These are phyloP conservation scores for Phrynocephalus forsythii DNA, from an alignment of 2,797 vertebrate species.

Conservation along the genomic window DNA sequence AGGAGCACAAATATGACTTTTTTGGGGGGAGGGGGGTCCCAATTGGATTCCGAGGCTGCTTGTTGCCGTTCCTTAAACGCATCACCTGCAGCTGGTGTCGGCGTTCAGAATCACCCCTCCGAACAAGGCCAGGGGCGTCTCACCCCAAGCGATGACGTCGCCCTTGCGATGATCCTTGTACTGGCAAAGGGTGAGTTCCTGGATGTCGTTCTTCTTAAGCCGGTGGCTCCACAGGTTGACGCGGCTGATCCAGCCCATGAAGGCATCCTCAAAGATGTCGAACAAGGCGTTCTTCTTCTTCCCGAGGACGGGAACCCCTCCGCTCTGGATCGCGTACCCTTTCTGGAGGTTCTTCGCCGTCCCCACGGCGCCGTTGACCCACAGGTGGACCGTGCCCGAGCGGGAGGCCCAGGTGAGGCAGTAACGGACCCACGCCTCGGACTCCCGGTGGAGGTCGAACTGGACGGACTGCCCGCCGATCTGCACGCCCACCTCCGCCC, in stretches of 20 bases:
- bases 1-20: no score
- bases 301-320: slow-evolving; percentile 79
- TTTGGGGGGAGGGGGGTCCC: no score
- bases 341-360: slow-evolving; percentile 71
- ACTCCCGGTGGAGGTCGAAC: slow-evolving; percentile 75
- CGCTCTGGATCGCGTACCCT: slow-evolving; percentile 71
- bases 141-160: slow-evolving; percentile 85
- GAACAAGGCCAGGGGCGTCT: slow-evolving; percentile 78
- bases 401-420: slow-evolving; percentile 81
- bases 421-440: slow-evolving; percentile 82
- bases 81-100: slow-evolving; percentile 80
- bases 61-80: neutral
- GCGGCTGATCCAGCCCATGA: slow-evolving; percentile 80
- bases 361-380: slow-evolving; percentile 79
- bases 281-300: slow-evolving; percentile 82
- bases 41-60: no score
- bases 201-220: slow-evolving; percentile 72
- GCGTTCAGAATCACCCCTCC: slow-evolving; percentile 83
- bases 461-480: slow-evolving; percentile 82
- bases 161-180: slow-evolving; percentile 60
- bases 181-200: slow-evolving; percentile 77
- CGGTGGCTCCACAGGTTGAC: slow-evolving; percentile 84
- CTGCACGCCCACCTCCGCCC: slow-evolving; percentile 80
- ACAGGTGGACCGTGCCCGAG: slow-evolving; percentile 67
- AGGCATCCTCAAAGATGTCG: slow-evolving; percentile 80